Percentiles rank a stretch among this genome's conserved stretches.
Evolutionary conservation across 2,113 vertebrate genomes (phyloP).

Genomic region (Osmerus mordax): DNA sequence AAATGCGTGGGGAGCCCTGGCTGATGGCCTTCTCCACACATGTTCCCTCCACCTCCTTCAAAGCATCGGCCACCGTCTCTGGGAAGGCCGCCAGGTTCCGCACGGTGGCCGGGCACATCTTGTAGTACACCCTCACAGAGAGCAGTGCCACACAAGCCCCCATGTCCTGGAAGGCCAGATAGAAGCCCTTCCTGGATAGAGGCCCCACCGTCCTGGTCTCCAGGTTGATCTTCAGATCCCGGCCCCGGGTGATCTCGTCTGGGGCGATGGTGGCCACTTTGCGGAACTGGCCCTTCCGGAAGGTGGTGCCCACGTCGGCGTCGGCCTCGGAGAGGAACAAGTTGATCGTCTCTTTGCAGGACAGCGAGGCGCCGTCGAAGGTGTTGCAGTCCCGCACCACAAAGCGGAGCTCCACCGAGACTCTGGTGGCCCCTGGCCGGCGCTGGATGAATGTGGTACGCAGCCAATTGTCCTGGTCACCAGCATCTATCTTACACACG

Average conservation of each 20-base stretch:
- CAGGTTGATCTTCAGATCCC: constrained; percentile 81
- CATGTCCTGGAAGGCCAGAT: constrained; percentile 94
- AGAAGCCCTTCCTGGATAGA: constrained; percentile 84
- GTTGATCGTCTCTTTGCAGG: constrained; percentile 98
- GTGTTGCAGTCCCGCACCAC: constrained; percentile 93
- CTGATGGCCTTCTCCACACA: constrained; percentile 82
- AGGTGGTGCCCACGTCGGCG: constrained; percentile 89
- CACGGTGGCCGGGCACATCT: constrained; percentile 81
- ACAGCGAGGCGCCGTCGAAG: constrained; percentile 77
- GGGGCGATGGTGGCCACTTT: constrained; percentile 96
- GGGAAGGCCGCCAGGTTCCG: constrained; percentile 84
- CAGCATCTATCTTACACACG: constrained; percentile 85
- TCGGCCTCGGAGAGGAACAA: constrained; percentile 88
- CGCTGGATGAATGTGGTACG: constrained; percentile 96
- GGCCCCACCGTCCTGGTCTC: constrained; percentile 82
- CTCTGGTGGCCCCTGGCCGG: constrained; percentile 72
- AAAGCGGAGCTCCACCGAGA: constrained; percentile 90
- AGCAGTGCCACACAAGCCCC: constrained; percentile 89
- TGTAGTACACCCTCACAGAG: constrained; percentile 88
- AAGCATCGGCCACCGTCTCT: constrained; percentile 77
- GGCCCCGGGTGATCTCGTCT: constrained; percentile 82
- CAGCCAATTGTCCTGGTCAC: constrained; percentile 95
- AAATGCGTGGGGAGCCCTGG: constrained; percentile 77
- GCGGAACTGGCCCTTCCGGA: constrained; percentile 88
- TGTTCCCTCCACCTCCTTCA: constrained; percentile 79